A percentile compares a stretch with the other conserved stretches of the same genome.
Evolutionary conservation across 2,113 vertebrate genomes (phyloP).

Genomic region (Albula glossodonta): DNA sequence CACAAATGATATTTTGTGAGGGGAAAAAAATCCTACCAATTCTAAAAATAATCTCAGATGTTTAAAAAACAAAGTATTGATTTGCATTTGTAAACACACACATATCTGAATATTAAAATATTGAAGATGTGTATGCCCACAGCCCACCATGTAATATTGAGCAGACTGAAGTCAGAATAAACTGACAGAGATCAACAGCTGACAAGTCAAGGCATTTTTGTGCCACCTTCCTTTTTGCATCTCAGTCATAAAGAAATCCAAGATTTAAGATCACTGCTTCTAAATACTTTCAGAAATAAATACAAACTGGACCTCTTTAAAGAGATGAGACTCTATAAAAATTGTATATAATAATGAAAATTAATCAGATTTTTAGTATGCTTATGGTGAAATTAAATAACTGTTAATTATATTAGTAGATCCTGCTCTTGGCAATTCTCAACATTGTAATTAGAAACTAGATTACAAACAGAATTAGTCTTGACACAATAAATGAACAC

Average conservation of each 20-base stretch:
- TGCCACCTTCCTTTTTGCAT: not conserved
- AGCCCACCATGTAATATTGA: not conserved
- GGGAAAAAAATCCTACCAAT: not conserved
- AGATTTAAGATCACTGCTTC: too few relatives aligned
- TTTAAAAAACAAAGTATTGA: not conserved
- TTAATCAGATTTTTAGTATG: too few relatives aligned
- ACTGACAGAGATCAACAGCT: not conserved
- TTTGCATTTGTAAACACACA: not conserved
- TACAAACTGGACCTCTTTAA: too few relatives aligned
- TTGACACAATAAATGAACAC: constrained; percentile 24
- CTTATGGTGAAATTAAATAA: too few relatives aligned
- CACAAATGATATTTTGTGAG: not conserved
- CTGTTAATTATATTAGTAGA: not conserved
- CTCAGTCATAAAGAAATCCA: not conserved
- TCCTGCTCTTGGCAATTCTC: constrained; percentile 20
- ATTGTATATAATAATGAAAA: too few relatives aligned
- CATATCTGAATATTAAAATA: not conserved
- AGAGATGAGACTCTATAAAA: too few relatives aligned
- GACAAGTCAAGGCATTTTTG: not conserved
- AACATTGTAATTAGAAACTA: constrained; percentile 29
- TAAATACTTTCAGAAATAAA: too few relatives aligned
- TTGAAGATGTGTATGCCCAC: not conserved
- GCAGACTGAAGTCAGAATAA: not conserved
- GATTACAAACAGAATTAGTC: constrained; percentile 39
- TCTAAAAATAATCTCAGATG: not conserved